These are phyloP conservation scores for Idaea straminata DNA, from an alignment of 2,888 invertebrate species.

Conservation along the genomic window DNA sequence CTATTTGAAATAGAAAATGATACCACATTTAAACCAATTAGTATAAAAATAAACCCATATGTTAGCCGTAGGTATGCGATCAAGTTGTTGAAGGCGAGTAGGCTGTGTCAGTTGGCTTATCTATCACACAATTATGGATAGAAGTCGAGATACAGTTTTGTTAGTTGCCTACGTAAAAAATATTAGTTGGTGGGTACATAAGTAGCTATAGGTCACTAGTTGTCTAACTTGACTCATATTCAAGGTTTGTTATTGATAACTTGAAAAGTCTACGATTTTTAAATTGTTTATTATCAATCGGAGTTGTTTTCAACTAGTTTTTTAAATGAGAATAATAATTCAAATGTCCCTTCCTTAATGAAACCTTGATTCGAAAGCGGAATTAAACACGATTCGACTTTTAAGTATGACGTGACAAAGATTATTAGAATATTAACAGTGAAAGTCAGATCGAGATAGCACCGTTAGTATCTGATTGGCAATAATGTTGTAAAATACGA, in stretches of 20 bases:
- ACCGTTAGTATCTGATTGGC: conserved; percentile 13
- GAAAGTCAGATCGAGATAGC: conserved; percentile 28
- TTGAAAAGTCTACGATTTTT: not conserved
- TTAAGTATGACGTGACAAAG: conserved; percentile 23
- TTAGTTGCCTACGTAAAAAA: conserved; percentile 2
- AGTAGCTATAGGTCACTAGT: not conserved
- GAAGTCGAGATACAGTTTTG: not conserved
- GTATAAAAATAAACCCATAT: not conserved
- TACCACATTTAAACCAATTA: not conserved
- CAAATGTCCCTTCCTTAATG: conserved; percentile 5
- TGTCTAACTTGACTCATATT: conserved; percentile 3
- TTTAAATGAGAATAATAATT: not conserved
- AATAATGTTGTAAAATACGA: not conserved
- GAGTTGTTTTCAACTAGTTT: not conserved
- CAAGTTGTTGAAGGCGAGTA: conserved; percentile 1
- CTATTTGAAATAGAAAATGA: not conserved
- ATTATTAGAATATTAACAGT: conserved; percentile 29
- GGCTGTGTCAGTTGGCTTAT: conserved; percentile 3
- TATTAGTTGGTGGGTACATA: not conserved
- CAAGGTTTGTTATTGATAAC: not conserved
- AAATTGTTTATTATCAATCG: not conserved
- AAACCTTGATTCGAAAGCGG: conserved; percentile 25
- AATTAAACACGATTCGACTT: conserved; percentile 15
- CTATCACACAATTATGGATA: not conserved
- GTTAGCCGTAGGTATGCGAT: not conserved